Base-by-base conservation (phyloP, 2,888 invertebrate species). In the Periphyllus acericola region DNA sequence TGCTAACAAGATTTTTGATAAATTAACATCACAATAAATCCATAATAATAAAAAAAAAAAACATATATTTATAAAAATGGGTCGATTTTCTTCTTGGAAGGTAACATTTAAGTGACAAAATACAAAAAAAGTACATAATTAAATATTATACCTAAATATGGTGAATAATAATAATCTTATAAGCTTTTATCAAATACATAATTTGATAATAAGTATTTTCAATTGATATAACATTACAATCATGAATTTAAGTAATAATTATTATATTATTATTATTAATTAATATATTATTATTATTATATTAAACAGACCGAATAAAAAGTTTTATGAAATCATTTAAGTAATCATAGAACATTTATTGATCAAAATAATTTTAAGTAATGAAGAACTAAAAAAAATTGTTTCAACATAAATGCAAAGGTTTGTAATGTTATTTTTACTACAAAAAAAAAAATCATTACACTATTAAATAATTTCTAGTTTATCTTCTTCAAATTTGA, bases 21-120 rank as follows among this genome's bases (percentile, higher is more conserved):
- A 76, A 78, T 52, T 84, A 84, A 84, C 84, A 84, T 84, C 68
- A 84, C 76, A 84, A 84, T 84, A 78, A 68, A 84, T 52, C 32
- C 66, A 8, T 78, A 84, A 84, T 68, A 84, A 84, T 68, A 84
- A 76, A 32, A 84, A 14, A 46, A 46, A 46, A 5, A 36, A 36
- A 83, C 8, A 84, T 25, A 76, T 46, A 78, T 34, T 84, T 68
- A 84, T 78, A 84, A 78, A 84, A 84, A 84, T 76, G 76, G 78
- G 46, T 76, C 78, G 78, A 78, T 52, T 84, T 78, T 84, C 84
- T 84, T 52, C 68, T 46, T 68, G 46, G 76, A 84, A 84, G 84
- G 66, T 84, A 84, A 84, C 84, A 46, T 76, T 66, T 25, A 78
- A n/a, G 8, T 76, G 76, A 84, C 6, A 68, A 34, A 46, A n/a